Base-by-base conservation (phyloP, 2,888 invertebrate genomes). In the Drosophila lacicola region DNA sequence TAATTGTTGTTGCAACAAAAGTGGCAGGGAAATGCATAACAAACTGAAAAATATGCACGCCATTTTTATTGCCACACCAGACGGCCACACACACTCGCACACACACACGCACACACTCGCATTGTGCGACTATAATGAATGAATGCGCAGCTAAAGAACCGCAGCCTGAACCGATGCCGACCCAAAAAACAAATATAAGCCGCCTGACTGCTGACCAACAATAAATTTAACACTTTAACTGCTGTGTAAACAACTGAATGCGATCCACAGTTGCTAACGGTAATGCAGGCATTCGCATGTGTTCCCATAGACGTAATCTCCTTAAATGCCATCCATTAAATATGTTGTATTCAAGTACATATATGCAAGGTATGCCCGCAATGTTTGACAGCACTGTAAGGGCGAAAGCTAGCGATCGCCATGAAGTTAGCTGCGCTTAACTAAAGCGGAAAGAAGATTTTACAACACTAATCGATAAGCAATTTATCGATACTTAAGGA, bases 181-280 rank as follows among this genome's bases (percentile, higher is more conserved):
- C 58, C 66, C 77, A 70, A 60, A 81, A 82, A 74, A 80, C 88
- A 88, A 78, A 86, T 80, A 86, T 73, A 82, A 80, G 80, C 80
- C 80, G 62, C 77, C 67, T 79, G 78, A 73, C 81, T 80, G 70
- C 77, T 70, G 77, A 79, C 75, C 83, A 78, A 70, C 77, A 84
- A 86, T 88, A 86, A 86, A 85, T 87, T 86, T 78, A 87, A 84
- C 85, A 89, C 87, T 86, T 86, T 89, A 86, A 89, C 88, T 74
- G 74, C 68, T 74, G 73, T 80, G 86, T 70, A 78, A 85, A 71
- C 69, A 85, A 74, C 56, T 56, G 70, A 64, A 56, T 67, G 71
- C 63, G 58, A 78, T 78, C 69, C 51, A 17, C 47, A 76, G 72
- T 53, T 62, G 57, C 36, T 56, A 74, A 73, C 49, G 60, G 46